Conservation (phyloP, 1,140 invertebrate genomes). For the Macrobrachium rosenbergii region DNA sequence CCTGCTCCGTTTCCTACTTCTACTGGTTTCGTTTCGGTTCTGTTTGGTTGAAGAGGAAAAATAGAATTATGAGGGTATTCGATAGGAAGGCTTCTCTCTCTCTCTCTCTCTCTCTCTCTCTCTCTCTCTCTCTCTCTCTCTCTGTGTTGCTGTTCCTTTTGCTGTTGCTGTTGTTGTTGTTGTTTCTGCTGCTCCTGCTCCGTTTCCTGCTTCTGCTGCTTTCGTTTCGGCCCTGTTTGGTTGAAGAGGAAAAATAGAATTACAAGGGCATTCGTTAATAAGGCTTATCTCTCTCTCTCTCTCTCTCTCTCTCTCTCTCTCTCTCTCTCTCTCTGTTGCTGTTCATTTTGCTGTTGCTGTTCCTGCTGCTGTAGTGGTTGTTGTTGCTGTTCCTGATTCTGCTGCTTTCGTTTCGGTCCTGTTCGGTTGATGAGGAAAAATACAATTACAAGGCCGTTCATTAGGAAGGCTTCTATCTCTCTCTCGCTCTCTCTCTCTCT, state of each 20-base stretch:
- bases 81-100: neutral
- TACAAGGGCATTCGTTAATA: neutral
- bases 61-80: neutral
- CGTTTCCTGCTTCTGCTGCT: neutral
- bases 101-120: constrained; percentile 23
- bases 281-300: constrained; percentile 1
- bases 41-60: neutral
- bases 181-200: neutral
- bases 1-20: neutral
- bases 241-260: neutral
- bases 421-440: neutral
- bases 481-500: constrained; percentile 24
- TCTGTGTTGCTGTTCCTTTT: neutral
- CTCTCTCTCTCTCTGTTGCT: constrained; percentile 8
- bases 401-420: neutral
- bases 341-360: neutral
- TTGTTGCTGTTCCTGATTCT: neutral
- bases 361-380: neutral
- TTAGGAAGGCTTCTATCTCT: neutral
- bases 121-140: constrained; percentile 28
- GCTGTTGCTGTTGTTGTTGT: neutral
- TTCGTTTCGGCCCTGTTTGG: neutral
- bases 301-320: constrained; percentile 27
- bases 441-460: neutral
- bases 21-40: neutral